Base-by-base conservation (phyloP, 2,888 invertebrate genomes). In the Calameuta pallipes region DNA sequence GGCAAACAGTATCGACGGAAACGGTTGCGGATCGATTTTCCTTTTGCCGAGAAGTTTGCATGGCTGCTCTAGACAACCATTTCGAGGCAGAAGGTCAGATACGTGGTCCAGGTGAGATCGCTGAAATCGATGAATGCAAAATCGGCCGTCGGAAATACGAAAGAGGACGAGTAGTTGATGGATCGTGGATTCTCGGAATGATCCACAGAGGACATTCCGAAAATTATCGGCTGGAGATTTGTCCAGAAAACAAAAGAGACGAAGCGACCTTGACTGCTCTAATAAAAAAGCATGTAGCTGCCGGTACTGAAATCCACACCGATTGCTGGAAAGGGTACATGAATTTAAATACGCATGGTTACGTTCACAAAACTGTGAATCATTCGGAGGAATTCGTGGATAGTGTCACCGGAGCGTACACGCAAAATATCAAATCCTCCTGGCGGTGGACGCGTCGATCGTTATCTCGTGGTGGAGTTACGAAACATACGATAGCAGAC, bases 181-280 rank as follows among this genome's bases (percentile, higher is more conserved):
- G 77, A 12, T 77, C 77, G 3, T 79, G 75, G 79, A 75, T 77
- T 31, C 69, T 73, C 13, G 77, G 77, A n/a, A 71, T 77, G 74
- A 78, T 78, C 37, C 71, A 78, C 30, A 73, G 78, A 73, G 76
- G 78, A 4, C 56, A 73, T 56, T 31, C 75, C 13, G 73, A 78
- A 73, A 76, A 36, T 74, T 76, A 75, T 37, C 73, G 78, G 41
- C 76, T 78, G 12, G 73, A 78, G 68, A 76, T 78, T 36, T 78
- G 78, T 69, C 76, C 76, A 30, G 75, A 78, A 13, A 75, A 78
- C 34, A 76, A 78, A 78, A 36, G 78, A 76, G 73, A 78, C 30
- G 34, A 33, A 23, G 76, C 36, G 30, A 78, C 78, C 31, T 73
- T 76, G 73, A n/a, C 68, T 11, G 12, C 73, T 3, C 69, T 73